A percentile compares a stretch with the other conserved stretches of the same genome.
phyloP scores from a whole-genome alignment of 2,888 invertebrate genomes.

The Capitulum mitella region DNA sequence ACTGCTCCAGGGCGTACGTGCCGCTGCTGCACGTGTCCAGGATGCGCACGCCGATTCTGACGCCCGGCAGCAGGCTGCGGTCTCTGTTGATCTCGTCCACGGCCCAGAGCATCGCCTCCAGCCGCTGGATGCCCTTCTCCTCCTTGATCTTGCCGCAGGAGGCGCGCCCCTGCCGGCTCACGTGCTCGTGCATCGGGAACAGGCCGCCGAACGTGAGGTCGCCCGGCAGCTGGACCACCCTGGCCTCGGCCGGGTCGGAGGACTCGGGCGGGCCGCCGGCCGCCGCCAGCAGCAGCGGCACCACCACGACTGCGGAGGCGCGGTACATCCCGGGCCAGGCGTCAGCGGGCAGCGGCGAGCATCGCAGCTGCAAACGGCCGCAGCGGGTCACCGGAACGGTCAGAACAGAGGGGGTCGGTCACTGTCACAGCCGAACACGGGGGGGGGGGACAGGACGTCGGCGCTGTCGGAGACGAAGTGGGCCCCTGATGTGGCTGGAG shows the following conservation, averaged over 20 bases:
- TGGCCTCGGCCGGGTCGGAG: neutral
- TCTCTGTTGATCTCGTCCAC: constrained; percentile 44
- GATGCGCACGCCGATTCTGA: constrained; percentile 43
- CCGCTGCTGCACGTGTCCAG: constrained; percentile 50
- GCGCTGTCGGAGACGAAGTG: no score
- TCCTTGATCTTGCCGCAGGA: constrained; percentile 43
- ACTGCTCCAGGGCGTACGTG: constrained; percentile 52
- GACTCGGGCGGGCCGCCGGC: neutral
- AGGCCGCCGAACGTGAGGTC: constrained; percentile 47
- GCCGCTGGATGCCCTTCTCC: constrained; percentile 48
- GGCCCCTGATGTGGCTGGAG: no score
- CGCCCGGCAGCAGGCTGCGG: constrained; percentile 38
- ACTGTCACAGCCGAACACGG: no score
- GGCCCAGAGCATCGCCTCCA: constrained; percentile 49
- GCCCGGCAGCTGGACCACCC: constrained; percentile 39
- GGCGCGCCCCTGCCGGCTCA: constrained; percentile 33
- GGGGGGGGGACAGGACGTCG: no score
- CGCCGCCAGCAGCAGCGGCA: neutral
- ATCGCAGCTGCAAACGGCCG: no score
- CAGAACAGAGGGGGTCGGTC: no score
- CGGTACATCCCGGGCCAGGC: no score
- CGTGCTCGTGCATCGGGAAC: constrained; percentile 46
- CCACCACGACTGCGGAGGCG: no score
- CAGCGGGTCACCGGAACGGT: neutral
- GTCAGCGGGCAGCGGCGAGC: neutral